Evolutionary conservation across 2,888 invertebrate genomes (phyloP).

Genomic region (Dynastes tityus): DNA sequence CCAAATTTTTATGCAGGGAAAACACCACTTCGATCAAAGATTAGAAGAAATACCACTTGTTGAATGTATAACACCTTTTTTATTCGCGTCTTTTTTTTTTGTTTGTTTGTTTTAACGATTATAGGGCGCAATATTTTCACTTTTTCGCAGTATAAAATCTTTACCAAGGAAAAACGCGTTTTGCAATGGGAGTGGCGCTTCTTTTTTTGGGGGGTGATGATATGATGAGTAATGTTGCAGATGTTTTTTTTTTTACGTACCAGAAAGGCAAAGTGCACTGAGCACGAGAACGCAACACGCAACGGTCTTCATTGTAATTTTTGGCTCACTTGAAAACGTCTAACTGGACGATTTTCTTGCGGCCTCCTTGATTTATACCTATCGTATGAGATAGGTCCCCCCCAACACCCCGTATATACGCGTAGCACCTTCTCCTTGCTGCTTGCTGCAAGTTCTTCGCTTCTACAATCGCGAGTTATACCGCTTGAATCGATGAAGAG

Average conservation of each 20-base stretch:
- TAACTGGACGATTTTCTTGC: slow-evolving; percentile 63
- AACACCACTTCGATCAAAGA: too few species aligned
- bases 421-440: not conserved
- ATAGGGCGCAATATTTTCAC: not conserved
- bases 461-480: too few species aligned
- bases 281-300: slow-evolving; percentile 70
- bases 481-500: too few species aligned
- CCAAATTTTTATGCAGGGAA: too few species aligned
- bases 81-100: too few species aligned
- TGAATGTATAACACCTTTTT: too few species aligned
- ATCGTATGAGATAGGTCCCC: slow-evolving; percentile 57
- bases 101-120: too few species aligned
- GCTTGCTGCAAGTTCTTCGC: too few species aligned
- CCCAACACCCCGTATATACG: not conserved
- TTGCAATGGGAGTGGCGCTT: not conserved
- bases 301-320: slow-evolving; percentile 66
- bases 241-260: slow-evolving; percentile 64
- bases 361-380: slow-evolving; percentile 66
- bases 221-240: not conserved
- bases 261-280: slow-evolving; percentile 68
- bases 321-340: slow-evolving; percentile 62
- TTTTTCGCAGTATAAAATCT: not conserved
- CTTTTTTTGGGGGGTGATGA: slow-evolving; percentile 2
- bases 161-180: not conserved
- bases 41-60: too few species aligned